A percentile compares a stretch with the other conserved stretches of the same genome.
These are phyloP conservation scores for Nettapus auritus DNA, from an alignment of 2,113 vertebrate species.

Conservation along the genomic window DNA sequence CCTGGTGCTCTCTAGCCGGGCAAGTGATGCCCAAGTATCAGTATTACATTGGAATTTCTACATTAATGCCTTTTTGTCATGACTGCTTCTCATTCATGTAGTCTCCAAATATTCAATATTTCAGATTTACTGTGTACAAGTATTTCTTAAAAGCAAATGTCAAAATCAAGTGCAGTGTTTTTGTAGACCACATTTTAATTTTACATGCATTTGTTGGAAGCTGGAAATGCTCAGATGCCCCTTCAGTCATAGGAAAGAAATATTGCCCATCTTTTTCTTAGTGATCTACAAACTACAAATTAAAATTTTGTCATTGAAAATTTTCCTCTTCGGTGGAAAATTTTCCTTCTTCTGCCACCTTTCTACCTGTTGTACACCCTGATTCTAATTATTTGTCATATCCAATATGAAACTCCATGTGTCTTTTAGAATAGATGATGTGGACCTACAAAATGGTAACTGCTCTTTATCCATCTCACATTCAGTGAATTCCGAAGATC, in stretches of 20 bases:
- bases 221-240: not conserved
- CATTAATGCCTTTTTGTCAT: not conserved
- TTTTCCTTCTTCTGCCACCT: not conserved
- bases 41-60: not conserved
- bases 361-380: not conserved
- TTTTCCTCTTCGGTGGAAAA: not conserved
- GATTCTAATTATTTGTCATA: not conserved
- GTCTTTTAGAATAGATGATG: not conserved
- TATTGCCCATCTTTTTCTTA: not conserved
- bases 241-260: not conserved
- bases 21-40: not conserved
- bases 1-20: not conserved
- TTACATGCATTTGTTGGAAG: not conserved
- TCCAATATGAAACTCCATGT: not conserved
- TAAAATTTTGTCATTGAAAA: not conserved
- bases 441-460: not conserved
- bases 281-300: not conserved
- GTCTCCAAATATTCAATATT: not conserved
- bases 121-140: not conserved
- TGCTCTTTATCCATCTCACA: not conserved
- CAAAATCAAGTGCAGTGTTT: not conserved
- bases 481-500: not conserved
- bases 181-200: not conserved
- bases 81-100: not conserved
- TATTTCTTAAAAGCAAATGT: not conserved